These are phyloP conservation scores for Drosophila dives DNA, from an alignment of 2,888 invertebrate species.

Conservation along the genomic window DNA sequence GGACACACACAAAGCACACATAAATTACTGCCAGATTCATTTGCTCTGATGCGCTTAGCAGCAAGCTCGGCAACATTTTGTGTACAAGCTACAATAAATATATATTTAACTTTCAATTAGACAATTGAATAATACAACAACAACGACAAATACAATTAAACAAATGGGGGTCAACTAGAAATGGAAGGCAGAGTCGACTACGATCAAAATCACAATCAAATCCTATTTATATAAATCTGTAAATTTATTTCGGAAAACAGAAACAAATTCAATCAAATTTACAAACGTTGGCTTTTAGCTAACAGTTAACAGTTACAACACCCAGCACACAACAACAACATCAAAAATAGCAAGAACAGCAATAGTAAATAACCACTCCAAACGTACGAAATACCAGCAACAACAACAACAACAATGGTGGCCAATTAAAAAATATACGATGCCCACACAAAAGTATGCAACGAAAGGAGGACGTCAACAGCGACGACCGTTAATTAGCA, in stretches of 20 bases:
- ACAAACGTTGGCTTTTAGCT: constrained; percentile 50
- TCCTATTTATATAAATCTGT: background rate
- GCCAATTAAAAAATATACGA: constrained; percentile 77
- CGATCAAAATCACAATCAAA: background rate
- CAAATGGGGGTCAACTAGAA: background rate
- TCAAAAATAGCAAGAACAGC: constrained; percentile 27
- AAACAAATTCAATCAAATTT: constrained; percentile 61
- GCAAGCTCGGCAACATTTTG: constrained; percentile 55
- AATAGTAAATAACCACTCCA: constrained; percentile 10
- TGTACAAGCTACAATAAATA: constrained; percentile 62
- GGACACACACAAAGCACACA: constrained; percentile 30
- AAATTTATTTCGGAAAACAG: constrained; percentile 13
- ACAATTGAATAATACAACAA: constrained; percentile 57
- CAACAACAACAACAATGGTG: constrained; percentile 33
- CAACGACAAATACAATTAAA: constrained; percentile 5
- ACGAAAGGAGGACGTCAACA: constrained; percentile 52
- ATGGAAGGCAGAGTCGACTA: background rate
- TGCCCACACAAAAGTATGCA: constrained; percentile 63
- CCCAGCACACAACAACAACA: background rate
- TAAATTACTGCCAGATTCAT: constrained; percentile 56
- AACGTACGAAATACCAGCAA: constrained; percentile 20
- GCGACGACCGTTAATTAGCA: constrained; percentile 84
- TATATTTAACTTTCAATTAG: constrained; percentile 79
- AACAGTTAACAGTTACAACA: constrained; percentile 14
- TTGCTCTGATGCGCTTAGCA: constrained; percentile 49